Percentiles rank a stretch among this genome's conserved stretches.
Evolutionary conservation across 1,140 invertebrate genomes (phyloP).

Genomic region (Bombus sylvicola): DNA sequence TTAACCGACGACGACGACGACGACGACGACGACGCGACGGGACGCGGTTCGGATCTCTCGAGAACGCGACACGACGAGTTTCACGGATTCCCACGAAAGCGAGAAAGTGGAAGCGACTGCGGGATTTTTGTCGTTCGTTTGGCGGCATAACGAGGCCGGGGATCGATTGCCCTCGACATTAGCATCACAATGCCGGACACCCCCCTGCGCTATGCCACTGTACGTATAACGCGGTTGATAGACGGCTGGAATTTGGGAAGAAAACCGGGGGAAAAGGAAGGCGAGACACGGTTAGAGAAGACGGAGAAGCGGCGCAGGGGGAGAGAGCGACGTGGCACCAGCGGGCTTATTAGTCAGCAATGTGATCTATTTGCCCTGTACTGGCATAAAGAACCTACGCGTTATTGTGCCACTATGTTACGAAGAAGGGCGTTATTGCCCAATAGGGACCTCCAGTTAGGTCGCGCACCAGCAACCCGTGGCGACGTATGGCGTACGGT

Average conservation of each 20-base stretch:
- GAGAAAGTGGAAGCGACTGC: conserved; percentile 58
- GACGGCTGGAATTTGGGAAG: conserved; percentile 78
- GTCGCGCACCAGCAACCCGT: conserved; percentile 56
- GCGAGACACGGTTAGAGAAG: background rate
- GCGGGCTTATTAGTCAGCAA: conserved; percentile 77
- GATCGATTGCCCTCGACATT: conserved; percentile 79
- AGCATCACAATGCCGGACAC: conserved; percentile 78
- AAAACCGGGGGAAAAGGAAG: conserved; percentile 74
- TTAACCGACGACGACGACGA: too few relatives aligned
- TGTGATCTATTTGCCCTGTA: conserved; percentile 82
- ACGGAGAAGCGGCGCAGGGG: background rate
- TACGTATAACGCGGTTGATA: conserved; percentile 78
- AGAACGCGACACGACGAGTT: background rate
- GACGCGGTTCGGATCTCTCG: background rate
- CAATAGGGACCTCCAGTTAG: conserved; percentile 79
- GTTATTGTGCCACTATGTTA: conserved; percentile 80
- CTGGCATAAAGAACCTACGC: conserved; percentile 76
- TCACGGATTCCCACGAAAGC: conserved; percentile 74
- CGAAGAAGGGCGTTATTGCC: conserved; percentile 80
- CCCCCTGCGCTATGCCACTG: conserved; percentile 63
- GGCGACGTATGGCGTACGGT: conserved; percentile 70
- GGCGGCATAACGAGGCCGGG: conserved; percentile 77
- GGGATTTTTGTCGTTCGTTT: conserved; percentile 68
- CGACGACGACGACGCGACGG: background rate
- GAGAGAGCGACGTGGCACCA: conserved; percentile 50